These are phyloP conservation scores for Platalea minor DNA, from an alignment of 2,797 vertebrate species.

Conservation along the genomic window DNA sequence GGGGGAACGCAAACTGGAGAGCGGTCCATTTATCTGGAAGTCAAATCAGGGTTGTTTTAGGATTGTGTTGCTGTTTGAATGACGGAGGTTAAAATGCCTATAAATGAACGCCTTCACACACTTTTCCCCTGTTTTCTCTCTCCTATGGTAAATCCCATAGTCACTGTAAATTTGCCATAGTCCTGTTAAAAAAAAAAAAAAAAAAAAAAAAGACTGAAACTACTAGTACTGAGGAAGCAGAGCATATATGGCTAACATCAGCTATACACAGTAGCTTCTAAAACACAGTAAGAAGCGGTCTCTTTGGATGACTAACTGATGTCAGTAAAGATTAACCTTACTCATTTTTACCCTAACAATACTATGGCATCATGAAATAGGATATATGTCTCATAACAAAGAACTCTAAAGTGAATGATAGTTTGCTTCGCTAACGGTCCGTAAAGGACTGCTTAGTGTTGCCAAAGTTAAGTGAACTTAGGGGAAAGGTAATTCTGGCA, in stretches of 20 bases:
- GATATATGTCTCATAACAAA: too few species aligned
- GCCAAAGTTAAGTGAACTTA: too few species aligned
- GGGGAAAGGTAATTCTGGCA: too few species aligned
- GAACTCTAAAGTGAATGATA: too few species aligned
- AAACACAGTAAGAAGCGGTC: background rate
- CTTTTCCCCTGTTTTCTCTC: background rate
- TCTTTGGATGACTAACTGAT: background rate
- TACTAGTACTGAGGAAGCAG: background rate
- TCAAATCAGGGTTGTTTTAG: background rate
- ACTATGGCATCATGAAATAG: too few species aligned
- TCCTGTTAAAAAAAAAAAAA: background rate
- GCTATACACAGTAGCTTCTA: background rate
- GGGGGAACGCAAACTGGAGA: background rate
- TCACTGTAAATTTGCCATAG: background rate
- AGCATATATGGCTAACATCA: background rate
- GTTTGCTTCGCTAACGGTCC: too few species aligned
- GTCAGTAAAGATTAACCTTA: too few species aligned
- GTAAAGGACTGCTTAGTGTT: too few species aligned
- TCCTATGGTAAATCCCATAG: background rate
- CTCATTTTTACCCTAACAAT: too few species aligned
- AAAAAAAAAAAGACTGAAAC: background rate
- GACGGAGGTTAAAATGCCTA: background rate
- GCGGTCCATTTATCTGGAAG: background rate
- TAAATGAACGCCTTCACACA: background rate
- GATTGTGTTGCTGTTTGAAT: background rate